A percentile compares a stretch with the other conserved stretches of the same genome.
phyloP scores from a whole-genome alignment of 2,797 vertebrate genomes.

The Poecilia picta region DNA sequence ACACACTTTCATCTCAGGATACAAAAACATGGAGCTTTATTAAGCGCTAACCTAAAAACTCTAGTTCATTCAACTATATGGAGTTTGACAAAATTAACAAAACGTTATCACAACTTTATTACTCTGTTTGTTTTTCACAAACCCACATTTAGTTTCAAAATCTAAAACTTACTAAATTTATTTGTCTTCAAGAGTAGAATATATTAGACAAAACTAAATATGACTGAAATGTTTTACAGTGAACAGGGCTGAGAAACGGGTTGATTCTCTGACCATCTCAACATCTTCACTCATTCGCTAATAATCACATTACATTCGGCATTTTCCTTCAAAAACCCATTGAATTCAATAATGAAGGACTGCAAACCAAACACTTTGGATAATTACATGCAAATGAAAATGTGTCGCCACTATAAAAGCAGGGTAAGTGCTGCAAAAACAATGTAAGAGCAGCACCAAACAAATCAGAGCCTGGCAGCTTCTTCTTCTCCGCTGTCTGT shows the following conservation, averaged over 20 bases:
- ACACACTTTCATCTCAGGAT: no score
- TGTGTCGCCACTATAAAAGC: slow-evolving; percentile 46
- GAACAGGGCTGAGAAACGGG: background rate
- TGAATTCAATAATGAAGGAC: slow-evolving; percentile 39
- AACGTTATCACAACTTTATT: no score
- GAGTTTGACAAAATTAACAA: no score
- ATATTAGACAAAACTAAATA: no score
- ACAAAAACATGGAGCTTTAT: no score
- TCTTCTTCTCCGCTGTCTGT: background rate
- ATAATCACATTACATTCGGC: slow-evolving; percentile 28
- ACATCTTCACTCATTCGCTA: background rate
- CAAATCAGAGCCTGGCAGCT: slow-evolving; percentile 45
- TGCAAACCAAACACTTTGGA: slow-evolving; percentile 50
- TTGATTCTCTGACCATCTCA: background rate
- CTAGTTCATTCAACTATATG: no score
- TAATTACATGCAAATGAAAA: slow-evolving; percentile 67
- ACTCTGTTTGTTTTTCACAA: no score
- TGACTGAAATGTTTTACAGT: no score
- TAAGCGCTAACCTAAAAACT: no score
- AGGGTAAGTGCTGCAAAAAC: slow-evolving; percentile 41
- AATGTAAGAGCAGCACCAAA: slow-evolving; percentile 38
- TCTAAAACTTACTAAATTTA: no score
- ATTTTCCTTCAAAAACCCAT: slow-evolving; percentile 29
- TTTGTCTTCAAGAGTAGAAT: no score
- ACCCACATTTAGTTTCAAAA: no score